phyloP scores from a whole-genome alignment of 2,888 invertebrate genomes.

The Eilema griseolum region DNA sequence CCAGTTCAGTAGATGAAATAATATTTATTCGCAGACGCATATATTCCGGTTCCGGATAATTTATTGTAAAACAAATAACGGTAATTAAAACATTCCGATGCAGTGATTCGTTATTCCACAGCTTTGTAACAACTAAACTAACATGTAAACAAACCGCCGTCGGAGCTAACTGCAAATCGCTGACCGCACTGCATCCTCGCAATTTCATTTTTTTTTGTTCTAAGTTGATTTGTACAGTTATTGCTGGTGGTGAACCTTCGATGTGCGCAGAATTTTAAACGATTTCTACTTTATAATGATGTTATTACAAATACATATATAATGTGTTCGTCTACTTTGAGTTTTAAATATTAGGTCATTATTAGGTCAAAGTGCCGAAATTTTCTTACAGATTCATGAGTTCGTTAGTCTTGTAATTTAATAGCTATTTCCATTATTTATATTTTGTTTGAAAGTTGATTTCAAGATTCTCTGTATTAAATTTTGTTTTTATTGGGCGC shows the following conservation, averaged over 20 bases:
- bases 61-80: constrained; percentile 61
- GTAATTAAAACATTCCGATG: constrained; percentile 66
- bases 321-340: too few relatives aligned
- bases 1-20: constrained; percentile 14
- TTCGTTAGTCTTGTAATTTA: too few relatives aligned
- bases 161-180: constrained; percentile 71
- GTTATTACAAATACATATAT: background rate
- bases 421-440: too few relatives aligned
- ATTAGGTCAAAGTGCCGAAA: too few relatives aligned
- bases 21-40: constrained; percentile 29
- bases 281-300: background rate
- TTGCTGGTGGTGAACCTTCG: constrained; percentile 40
- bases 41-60: constrained; percentile 47
- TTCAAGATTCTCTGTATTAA: too few relatives aligned
- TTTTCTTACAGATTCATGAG: too few relatives aligned
- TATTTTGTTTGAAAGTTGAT: too few relatives aligned
- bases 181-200: constrained; percentile 62
- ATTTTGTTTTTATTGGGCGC: too few relatives aligned
- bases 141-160: constrained; percentile 74
- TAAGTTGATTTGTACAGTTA: constrained; percentile 70
- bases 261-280: background rate
- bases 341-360: too few relatives aligned
- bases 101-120: constrained; percentile 55
- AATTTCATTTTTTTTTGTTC: constrained; percentile 65
- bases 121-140: constrained; percentile 63